These are phyloP conservation scores for Athetis lepigone DNA, from an alignment of 2,888 invertebrate species.

Conservation along the genomic window DNA sequence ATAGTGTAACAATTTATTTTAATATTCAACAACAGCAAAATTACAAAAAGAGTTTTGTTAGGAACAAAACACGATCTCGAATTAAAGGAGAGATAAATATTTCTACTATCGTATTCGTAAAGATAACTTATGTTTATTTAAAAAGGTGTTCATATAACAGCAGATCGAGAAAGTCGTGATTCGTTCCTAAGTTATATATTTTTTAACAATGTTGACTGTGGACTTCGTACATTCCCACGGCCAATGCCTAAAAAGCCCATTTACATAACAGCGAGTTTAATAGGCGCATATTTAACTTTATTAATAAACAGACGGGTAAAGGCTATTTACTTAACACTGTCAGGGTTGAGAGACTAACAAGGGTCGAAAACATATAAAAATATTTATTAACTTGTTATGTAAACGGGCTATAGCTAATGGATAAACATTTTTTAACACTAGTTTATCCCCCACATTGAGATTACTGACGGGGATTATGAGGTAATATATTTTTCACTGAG, in stretches of 20 bases:
- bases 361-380: no score
- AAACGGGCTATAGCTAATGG: neutral
- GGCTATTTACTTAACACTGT: neutral
- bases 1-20: conserved; percentile 30
- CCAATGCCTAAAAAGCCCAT: conserved; percentile 3
- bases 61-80: conserved; percentile 37
- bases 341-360: no score
- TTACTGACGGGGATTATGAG: conserved; percentile 25
- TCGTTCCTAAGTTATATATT: conserved; percentile 15
- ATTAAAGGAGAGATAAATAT: conserved; percentile 12
- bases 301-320: neutral
- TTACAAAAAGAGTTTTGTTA: conserved; percentile 15
- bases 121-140: no score
- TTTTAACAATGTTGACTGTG: conserved; percentile 6
- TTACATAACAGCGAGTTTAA: conserved; percentile 6
- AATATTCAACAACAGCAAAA: conserved; percentile 10
- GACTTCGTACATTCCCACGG: conserved; percentile 10
- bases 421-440: neutral
- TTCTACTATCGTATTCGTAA: neutral
- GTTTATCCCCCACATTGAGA: conserved; percentile 1
- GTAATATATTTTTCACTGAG: conserved; percentile 20
- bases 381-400: neutral
- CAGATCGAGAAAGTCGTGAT: conserved; percentile 3
- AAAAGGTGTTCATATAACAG: no score
- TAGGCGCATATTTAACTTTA: neutral